A percentile compares a stretch with the other conserved stretches of the same genome.
phyloP scores from a whole-genome alignment of 64 coral and sea anemone species.

The Anthopleura sola region DNA sequence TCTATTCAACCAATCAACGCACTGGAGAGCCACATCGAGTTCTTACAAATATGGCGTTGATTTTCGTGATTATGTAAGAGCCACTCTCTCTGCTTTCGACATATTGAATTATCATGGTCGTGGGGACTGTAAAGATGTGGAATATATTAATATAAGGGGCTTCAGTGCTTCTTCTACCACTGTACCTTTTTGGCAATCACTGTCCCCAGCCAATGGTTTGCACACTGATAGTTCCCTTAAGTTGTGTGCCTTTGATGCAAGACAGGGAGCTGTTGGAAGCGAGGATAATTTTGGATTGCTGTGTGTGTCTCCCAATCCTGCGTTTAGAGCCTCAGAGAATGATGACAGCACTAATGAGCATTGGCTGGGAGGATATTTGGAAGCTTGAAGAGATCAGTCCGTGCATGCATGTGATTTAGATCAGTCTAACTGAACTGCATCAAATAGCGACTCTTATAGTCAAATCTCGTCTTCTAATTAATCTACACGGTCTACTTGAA shows the following conservation, averaged over 20 bases:
- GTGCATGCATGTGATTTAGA: too few relatives aligned
- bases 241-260: slow-evolving; percentile 30
- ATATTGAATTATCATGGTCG: slow-evolving; percentile 20
- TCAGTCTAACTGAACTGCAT: too few relatives aligned
- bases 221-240: slow-evolving; percentile 23
- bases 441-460: too few relatives aligned
- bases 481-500: too few relatives aligned
- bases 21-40: slow-evolving; percentile 30
- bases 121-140: slow-evolving; percentile 33
- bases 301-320: not conserved
- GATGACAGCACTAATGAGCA: slow-evolving; percentile 26
- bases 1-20: slow-evolving; percentile 7
- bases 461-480: too few relatives aligned
- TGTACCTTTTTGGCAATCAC: slow-evolving; percentile 34
- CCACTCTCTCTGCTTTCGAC: slow-evolving; percentile 32
- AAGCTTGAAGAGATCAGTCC: not conserved
- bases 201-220: not conserved
- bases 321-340: slow-evolving; percentile 29
- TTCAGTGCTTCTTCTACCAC: slow-evolving; percentile 2
- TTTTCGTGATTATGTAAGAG: slow-evolving; percentile 59
- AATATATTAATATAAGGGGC: slow-evolving; percentile 52
- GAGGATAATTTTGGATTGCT: slow-evolving; percentile 67
- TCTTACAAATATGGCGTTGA: slow-evolving; percentile 31
- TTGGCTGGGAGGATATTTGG: slow-evolving; percentile 41
- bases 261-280: not conserved